phyloP scores from a whole-genome alignment of 2,797 vertebrate genomes.

The Sebastes diploproa region DNA sequence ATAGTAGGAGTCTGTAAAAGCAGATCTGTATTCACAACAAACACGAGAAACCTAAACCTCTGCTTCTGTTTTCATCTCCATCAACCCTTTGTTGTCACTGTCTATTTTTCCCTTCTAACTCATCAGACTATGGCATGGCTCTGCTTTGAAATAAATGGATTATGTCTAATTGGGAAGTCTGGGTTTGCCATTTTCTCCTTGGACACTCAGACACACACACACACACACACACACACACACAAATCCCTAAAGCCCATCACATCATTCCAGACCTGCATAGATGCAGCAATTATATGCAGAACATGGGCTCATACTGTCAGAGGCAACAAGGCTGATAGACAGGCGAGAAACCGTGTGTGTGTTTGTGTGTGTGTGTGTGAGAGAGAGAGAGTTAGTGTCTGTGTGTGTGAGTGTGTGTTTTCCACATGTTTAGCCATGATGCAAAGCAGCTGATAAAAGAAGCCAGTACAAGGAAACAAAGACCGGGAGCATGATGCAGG shows the following conservation, averaged over 20 bases:
- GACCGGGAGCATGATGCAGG: constrained; percentile 47
- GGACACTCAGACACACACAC: constrained; percentile 15
- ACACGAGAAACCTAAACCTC: constrained; percentile 20
- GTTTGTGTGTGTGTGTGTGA: background rate
- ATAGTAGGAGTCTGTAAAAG: background rate
- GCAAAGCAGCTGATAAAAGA: constrained; percentile 68
- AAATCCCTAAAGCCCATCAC: constrained; percentile 64
- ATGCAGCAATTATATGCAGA: constrained; percentile 67
- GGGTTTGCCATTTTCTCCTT: constrained; percentile 54
- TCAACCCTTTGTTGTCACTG: constrained; percentile 22
- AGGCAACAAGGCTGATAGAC: constrained; percentile 55
- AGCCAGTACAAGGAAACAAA: constrained; percentile 59
- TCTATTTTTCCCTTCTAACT: constrained; percentile 4
- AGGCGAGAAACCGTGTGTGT: background rate
- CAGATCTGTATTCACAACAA: constrained; percentile 11
- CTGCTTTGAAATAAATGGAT: constrained; percentile 67
- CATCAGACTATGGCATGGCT: constrained; percentile 22
- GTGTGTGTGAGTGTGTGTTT: background rate
- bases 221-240: background rate
- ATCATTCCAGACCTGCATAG: constrained; percentile 58
- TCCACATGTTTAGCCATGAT: constrained; percentile 57
- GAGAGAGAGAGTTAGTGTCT: background rate
- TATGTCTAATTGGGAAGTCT: constrained; percentile 64
- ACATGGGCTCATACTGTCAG: constrained; percentile 53
- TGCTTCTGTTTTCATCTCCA: constrained; percentile 23